These are phyloP conservation scores for Virgularia gustaviana DNA, from an alignment of 92 coral and sea anemone genomes.

Conservation along the genomic window DNA sequence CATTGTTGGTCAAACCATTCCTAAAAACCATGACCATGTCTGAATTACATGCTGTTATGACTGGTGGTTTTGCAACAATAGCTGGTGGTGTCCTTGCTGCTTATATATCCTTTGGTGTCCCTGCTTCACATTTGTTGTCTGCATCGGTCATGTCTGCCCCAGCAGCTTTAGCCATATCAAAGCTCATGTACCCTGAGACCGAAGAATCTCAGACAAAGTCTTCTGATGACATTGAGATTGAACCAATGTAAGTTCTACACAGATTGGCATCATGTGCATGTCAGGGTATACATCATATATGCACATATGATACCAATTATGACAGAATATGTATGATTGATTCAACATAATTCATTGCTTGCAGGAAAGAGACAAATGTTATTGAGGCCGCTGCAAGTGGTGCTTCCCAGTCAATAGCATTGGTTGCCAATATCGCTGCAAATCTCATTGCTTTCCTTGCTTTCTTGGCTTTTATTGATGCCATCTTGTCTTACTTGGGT, in stretches of 20 bases:
- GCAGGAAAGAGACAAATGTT: slow-evolving; percentile 71
- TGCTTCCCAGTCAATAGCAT: slow-evolving; percentile 75
- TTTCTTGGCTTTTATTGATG: slow-evolving; percentile 76
- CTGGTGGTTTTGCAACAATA: slow-evolving; percentile 92
- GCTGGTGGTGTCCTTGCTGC: slow-evolving; percentile 91
- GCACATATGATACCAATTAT: background rate
- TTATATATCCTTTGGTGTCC: slow-evolving; percentile 80
- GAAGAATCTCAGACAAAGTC: slow-evolving; percentile 63
- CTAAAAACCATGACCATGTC: slow-evolving; percentile 72
- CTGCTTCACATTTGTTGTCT: slow-evolving; percentile 80
- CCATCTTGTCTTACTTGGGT: slow-evolving; percentile 69
- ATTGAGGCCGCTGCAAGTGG: slow-evolving; percentile 99
- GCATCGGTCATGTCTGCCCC: slow-evolving; percentile 99
- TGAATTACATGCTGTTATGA: slow-evolving; percentile 90
- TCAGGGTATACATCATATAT: background rate
- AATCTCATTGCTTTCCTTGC: slow-evolving; percentile 90
- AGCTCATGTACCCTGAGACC: slow-evolving; percentile 80
- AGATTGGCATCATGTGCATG: background rate
- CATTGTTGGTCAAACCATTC: slow-evolving; percentile 77
- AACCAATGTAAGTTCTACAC: slow-evolving; percentile 16
- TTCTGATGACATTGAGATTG: slow-evolving; percentile 38
- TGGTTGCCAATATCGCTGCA: slow-evolving; percentile 92
- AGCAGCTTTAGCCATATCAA: slow-evolving; percentile 83
- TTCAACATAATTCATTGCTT: background rate
- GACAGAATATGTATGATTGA: background rate